Conservation (phyloP, 53 echinoderm and acorn worm species). For the Paracentrotus lividus region DNA sequence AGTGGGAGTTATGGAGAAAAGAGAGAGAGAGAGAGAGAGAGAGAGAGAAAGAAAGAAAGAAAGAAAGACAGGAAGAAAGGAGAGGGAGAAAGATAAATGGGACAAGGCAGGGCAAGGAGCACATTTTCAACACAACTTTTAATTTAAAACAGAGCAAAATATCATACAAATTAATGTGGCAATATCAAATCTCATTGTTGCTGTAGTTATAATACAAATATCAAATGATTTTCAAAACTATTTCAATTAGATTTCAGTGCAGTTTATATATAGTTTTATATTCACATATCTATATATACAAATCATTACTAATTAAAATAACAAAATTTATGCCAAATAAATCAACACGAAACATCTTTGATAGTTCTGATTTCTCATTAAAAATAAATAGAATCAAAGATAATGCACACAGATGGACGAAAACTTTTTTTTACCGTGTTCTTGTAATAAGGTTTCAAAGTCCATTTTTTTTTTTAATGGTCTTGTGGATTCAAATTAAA, state of each 20-base stretch:
- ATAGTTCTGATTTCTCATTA: background rate
- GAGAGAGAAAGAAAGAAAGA: background rate
- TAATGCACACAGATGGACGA: too few species aligned
- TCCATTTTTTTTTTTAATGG: too few species aligned
- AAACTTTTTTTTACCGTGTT: too few species aligned
- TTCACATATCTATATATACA: background rate
- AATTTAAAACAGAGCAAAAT: too few species aligned
- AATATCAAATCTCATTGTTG: background rate
- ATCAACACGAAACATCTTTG: background rate
- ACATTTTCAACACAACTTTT: too few species aligned
- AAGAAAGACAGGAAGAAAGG: background rate
- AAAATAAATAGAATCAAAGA: background rate
- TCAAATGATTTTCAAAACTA: background rate
- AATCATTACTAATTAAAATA: background rate
- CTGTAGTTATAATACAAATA: background rate
- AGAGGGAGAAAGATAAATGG: background rate
- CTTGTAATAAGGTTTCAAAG: too few species aligned
- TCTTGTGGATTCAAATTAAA: too few species aligned
- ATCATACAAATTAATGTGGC: background rate
- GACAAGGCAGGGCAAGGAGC: background rate
- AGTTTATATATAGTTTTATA: background rate
- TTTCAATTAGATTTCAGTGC: slow-evolving; percentile 13
- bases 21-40: background rate
- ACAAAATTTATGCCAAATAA: background rate
- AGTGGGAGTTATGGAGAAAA: too few species aligned